These are phyloP conservation scores for Epinephelus cyanopodus DNA, from an alignment of 2,113 vertebrate species.

Conservation along the genomic window DNA sequence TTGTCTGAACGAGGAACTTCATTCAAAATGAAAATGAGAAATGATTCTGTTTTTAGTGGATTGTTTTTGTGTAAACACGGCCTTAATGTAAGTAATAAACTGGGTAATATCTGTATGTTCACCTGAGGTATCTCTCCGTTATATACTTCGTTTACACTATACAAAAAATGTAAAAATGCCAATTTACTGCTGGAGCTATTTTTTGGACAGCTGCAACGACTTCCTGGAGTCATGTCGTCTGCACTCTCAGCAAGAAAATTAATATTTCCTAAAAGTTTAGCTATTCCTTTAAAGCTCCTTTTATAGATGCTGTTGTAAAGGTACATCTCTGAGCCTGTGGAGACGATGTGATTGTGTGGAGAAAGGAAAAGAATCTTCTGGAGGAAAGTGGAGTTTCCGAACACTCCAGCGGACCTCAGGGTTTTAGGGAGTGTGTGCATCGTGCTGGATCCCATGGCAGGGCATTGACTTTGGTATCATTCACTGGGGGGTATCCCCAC, in stretches of 20 bases:
- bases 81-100: too few species aligned
- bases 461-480: slow-evolving; percentile 87
- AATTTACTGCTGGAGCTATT: neutral
- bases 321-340: neutral
- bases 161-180: neutral
- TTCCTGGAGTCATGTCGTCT: neutral
- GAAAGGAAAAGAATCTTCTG: slow-evolving; percentile 1
- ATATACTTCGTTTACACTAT: too few species aligned
- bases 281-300: neutral
- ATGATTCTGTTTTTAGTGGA: too few species aligned
- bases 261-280: neutral
- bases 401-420: slow-evolving; percentile 43
- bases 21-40: too few species aligned
- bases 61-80: too few species aligned
- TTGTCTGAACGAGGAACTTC: too few species aligned
- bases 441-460: slow-evolving; percentile 53
- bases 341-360: slow-evolving; percentile 18
- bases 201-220: neutral
- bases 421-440: slow-evolving; percentile 44
- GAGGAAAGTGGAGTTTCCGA: slow-evolving; percentile 25
- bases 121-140: too few species aligned
- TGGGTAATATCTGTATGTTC: too few species aligned
- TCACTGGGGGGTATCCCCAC: slow-evolving; percentile 80
- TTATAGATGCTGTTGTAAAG: neutral
- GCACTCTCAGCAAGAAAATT: neutral